These are phyloP conservation scores for Barypeithes pellucidus DNA, from an alignment of 2,888 invertebrate genomes.

Conservation along the genomic window DNA sequence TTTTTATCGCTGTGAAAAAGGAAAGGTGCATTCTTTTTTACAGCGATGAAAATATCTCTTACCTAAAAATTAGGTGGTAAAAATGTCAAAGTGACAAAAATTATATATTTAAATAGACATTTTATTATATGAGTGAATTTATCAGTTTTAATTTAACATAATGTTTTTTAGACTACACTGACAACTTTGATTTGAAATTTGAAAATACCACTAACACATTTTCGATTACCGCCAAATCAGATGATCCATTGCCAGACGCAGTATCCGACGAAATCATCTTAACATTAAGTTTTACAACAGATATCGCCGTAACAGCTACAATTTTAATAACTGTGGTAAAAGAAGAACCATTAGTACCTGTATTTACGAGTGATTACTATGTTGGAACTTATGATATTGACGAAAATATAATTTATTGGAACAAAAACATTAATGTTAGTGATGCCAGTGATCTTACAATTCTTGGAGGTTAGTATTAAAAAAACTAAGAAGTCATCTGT, in stretches of 20 bases:
- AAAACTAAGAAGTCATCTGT: too few species aligned
- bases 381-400: conserved; percentile 54
- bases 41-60: too few species aligned
- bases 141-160: too few species aligned
- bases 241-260: neutral
- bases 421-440: conserved; percentile 36
- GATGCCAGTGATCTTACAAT: conserved; percentile 37
- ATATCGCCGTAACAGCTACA: conserved; percentile 17
- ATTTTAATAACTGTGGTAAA: conserved; percentile 30
- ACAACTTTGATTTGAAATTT: too few species aligned
- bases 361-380: conserved; percentile 54
- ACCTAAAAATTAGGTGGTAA: too few species aligned
- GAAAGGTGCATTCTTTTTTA: too few species aligned
- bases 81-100: too few species aligned
- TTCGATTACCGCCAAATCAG: neutral
- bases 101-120: too few species aligned
- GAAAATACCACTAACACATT: conserved; percentile 16
- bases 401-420: conserved; percentile 41
- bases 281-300: conserved; percentile 30
- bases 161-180: neutral
- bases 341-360: conserved; percentile 41
- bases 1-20: too few species aligned
- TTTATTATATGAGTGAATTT: too few species aligned
- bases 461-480: conserved; percentile 52
- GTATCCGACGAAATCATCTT: conserved; percentile 20